Evolutionary conservation across 2,888 invertebrate genomes (phyloP).

Genomic region (Tiliacea aurago): DNA sequence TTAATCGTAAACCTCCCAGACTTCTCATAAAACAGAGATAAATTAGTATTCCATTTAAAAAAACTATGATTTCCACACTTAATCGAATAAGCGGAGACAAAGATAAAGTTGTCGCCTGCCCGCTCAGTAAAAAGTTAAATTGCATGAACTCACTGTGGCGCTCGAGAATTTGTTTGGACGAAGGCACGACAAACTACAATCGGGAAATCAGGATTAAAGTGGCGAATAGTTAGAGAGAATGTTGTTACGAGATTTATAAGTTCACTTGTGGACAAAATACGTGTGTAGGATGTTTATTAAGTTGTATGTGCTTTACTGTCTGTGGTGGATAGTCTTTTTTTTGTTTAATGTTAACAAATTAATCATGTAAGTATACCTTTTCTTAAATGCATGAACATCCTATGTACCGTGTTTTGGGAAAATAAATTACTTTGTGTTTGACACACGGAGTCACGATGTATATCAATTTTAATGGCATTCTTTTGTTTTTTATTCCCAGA

Average conservation of each 20-base stretch:
- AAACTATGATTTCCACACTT: conserved; percentile 72
- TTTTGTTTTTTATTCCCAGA: too few species aligned
- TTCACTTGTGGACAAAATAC: conserved; percentile 13
- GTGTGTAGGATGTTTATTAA: neutral
- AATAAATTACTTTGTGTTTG: neutral
- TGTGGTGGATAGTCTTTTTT: neutral
- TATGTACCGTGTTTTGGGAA: neutral
- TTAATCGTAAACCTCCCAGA: neutral
- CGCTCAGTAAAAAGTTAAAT: conserved; percentile 83
- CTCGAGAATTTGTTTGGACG: conserved; percentile 70
- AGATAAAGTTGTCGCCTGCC: conserved; percentile 74
- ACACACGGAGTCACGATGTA: neutral
- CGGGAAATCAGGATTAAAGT: conserved; percentile 51
- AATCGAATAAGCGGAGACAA: conserved; percentile 79
- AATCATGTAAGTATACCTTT: neutral
- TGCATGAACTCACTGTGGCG: conserved; percentile 72
- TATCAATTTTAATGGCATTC: neutral
- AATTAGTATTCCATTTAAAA: conserved; percentile 34
- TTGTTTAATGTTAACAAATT: neutral
- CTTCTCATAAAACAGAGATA: conserved; percentile 16
- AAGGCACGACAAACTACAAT: conserved; percentile 60
- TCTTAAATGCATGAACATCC: neutral
- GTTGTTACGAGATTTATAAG: conserved; percentile 38
- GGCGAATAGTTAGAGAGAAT: conserved; percentile 40
- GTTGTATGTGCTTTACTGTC: neutral